Evolutionary conservation across 2,797 vertebrate species (phyloP).

Genomic region (Acipenser oxyrinchus): DNA sequence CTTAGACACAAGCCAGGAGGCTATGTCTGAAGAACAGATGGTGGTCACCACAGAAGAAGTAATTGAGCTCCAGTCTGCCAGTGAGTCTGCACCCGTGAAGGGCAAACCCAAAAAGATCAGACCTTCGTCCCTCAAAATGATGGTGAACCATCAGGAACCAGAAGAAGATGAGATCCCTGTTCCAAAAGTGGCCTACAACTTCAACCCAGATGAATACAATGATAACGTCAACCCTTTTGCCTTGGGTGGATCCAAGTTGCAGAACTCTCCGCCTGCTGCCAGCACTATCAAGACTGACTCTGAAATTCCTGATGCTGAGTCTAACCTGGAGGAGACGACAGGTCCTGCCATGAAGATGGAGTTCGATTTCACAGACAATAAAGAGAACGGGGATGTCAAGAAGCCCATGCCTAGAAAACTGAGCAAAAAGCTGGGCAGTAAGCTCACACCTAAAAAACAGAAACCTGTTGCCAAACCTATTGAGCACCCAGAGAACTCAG

Average conservation of each 20-base stretch:
- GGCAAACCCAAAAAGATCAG: slow-evolving; percentile 48
- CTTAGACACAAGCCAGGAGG: slow-evolving; percentile 7
- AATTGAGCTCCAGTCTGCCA: slow-evolving; percentile 19
- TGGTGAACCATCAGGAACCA: slow-evolving; percentile 23
- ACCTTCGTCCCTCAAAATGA: slow-evolving; percentile 42
- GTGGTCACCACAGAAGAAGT: slow-evolving; percentile 25
- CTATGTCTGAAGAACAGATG: slow-evolving; percentile 26
- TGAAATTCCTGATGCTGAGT: not conserved
- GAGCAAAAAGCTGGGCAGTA: slow-evolving; percentile 67
- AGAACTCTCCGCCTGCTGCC: slow-evolving; percentile 46
- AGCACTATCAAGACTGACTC: not conserved
- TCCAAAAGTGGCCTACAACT: slow-evolving; percentile 38
- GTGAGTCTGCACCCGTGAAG: slow-evolving; percentile 22
- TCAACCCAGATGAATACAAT: slow-evolving; percentile 35
- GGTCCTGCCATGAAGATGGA: slow-evolving; percentile 44
- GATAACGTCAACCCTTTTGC: slow-evolving; percentile 41
- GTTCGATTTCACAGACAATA: slow-evolving; percentile 42
- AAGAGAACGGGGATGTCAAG: slow-evolving; percentile 38
- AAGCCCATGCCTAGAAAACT: slow-evolving; percentile 58
- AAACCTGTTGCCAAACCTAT: slow-evolving; percentile 40
- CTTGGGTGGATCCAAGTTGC: slow-evolving; percentile 50
- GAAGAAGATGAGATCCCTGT: slow-evolving; percentile 43
- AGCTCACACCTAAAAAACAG: slow-evolving; percentile 57
- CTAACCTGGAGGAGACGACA: slow-evolving; percentile 10
- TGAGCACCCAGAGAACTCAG: slow-evolving; percentile 26